Evolutionary conservation across 2,888 invertebrate genomes (phyloP), one percentile per base, ranked within the genome.

Genomic region (Adela reaumurella): DNA sequence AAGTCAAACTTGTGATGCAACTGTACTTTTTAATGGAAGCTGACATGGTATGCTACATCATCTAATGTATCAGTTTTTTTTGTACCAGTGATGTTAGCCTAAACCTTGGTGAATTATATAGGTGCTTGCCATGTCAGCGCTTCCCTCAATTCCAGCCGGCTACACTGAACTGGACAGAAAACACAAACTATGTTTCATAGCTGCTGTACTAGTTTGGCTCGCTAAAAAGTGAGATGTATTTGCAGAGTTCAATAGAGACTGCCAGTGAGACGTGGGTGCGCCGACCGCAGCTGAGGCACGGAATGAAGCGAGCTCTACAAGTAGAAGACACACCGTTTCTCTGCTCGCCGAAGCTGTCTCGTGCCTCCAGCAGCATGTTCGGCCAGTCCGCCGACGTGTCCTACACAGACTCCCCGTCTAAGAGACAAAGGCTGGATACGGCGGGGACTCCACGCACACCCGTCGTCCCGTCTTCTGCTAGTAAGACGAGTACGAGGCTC

Each of bases 281-380:
- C 52, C 67, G 59, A 46, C 77, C 79, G 0, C 66, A 63, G 49
- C 64, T 66, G 59, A 66, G 67, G 11, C 64, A 63, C 35, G 78
- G 77, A 0, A 54, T 78, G 17, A 80, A 80, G 52, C 63, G 80
- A 1, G 70, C 69, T 1, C 60, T 79, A 4, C 67, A 68, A 49
- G 68, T 74, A 48, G 83, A 85, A 55, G 78, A 82, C 5, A 83
- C 82, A 0, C 86, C 86, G 0, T 86, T 86, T 58, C 73, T 86
- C 43, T 82, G 83, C 51, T 84, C 84, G 0, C 84, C 85, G 0
- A 81, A 81, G 55, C 50, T 74, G 19, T 57, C 58, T 1, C 62
- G 65, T 11, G 62, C 60, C 1, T 35, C 35, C 18, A 14, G 19
- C 43, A 74, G 74, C 53, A 54, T 68, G 20, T 58, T 68, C 53